Conservation (phyloP, 2,113 vertebrate species). For the Chroicocephalus ridibundus region DNA sequence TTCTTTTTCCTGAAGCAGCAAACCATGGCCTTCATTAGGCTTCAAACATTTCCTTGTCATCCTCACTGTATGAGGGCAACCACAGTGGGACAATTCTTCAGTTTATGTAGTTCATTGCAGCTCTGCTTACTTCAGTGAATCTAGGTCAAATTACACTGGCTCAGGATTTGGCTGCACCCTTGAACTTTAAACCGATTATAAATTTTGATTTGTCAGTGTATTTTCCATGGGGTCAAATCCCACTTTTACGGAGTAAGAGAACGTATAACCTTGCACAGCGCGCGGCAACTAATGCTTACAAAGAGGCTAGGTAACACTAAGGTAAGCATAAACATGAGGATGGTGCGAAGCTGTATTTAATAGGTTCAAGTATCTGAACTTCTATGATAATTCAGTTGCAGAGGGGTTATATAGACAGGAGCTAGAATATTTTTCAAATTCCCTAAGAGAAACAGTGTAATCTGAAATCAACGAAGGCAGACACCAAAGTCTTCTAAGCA, state of each 20-base stretch:
- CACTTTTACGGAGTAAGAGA: background rate
- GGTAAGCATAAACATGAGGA: background rate
- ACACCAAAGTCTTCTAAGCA: background rate
- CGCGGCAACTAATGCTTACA: background rate
- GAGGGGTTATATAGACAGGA: background rate
- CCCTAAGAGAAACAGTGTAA: background rate
- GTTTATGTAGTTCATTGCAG: background rate
- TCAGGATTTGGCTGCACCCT: slow-evolving; percentile 55
- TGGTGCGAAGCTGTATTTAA: fast-evolving
- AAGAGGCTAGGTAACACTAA: background rate
- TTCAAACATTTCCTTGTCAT: background rate
- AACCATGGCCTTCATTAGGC: background rate
- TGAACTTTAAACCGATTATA: slow-evolving; percentile 62
- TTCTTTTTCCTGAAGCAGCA: background rate
- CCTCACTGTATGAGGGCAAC: background rate
- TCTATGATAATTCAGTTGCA: background rate
- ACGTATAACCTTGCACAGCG: background rate
- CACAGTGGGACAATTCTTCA: background rate
- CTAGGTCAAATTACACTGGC: slow-evolving; percentile 54
- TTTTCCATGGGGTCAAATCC: slow-evolving; percentile 38
- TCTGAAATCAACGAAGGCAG: background rate
- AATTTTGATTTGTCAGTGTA: slow-evolving; percentile 55
- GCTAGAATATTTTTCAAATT: background rate
- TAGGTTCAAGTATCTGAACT: background rate
- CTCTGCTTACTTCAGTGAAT: slow-evolving; percentile 2